Evolutionary conservation across 2,888 invertebrate genomes (phyloP), one percentile per base, ranked within the genome.

Genomic region (Latheticus oryzae): DNA sequence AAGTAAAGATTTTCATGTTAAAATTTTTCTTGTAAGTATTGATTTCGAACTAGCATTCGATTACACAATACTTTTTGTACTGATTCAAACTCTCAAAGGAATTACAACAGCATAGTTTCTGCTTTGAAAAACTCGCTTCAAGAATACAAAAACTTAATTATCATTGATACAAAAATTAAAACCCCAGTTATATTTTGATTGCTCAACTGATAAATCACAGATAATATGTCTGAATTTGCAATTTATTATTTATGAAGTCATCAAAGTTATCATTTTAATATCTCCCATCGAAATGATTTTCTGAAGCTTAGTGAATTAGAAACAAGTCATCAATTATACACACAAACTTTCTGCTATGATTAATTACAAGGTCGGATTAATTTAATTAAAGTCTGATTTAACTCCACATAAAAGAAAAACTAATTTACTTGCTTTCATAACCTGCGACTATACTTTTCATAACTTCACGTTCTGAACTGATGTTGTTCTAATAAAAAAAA

Each of bases 261-360:
- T 35, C 35, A 35, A 17, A 35, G 17, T 16, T 16, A 35, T 24
- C 42, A 13, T 21, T 42, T 26, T 42, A 42, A 42, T 42, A 24
- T 8, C 42, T 13, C 42, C 11, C 26, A 45, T 45, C 19, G 12
- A 45, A 30, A 30, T 30, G 23, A 24, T 40, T 32, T 45, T 45
- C 11, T 32, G 19, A 30, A 45, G 32, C 45, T 45, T 45, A 26
- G 42, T 42, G 26, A 42, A 26, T 11, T 42, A 9, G 13, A 35
- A 35, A 15, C 45, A 2, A 17, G 13, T 45, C 30, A 28, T 45
- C 32, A 45, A 45, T 45, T 45, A 45, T 30, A 19, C 42, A 42
- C 42, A 42, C 37, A 9, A 42, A 45, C 15, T 45, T 45, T 42
- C 9, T 42, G 42, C 32, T 45, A 45, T 45, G 45, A 45, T 45